Base-by-base conservation (phyloP, 2,888 invertebrate genomes). In the Hypena proboscidalis region DNA sequence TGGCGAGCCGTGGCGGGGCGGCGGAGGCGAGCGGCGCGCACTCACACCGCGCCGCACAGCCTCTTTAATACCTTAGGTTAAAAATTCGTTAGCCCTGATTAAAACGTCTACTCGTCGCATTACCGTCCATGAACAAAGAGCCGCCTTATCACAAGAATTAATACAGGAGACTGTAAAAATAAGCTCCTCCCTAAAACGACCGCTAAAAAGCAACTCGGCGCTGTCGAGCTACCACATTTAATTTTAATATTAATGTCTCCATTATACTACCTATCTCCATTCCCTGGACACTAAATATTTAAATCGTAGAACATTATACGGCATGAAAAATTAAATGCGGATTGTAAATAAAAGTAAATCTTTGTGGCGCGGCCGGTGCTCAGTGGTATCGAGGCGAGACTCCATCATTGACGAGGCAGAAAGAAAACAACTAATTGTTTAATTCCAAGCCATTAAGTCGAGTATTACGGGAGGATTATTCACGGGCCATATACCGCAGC, bases 361-460 rank as follows among this genome's bases (percentile, higher is more conserved):
- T 48, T 54, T 57, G 41, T 42, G 48, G 45, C 58, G 45, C 58
- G 8, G 41, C 27, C 15, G 55, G 60, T 61, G 68, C 59, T 59
- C 56, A 58, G 58, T 70, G 58, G 71, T 69, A 67, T 60, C 65
- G 38, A 55, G 47, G 58, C 63, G 61, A 59, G 63, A 68, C 74
- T 84, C 67, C 74, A 79, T 81, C 81, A 83, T 80, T 82, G 85
- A 77, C 83, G 83, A 83, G 75, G 84, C 83, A 83, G 80, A 89
- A 86, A 85, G 82, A 88, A 89, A 87, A 85, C 83, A 87, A 86
- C 84, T 88, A 88, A 88, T 90, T 89, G 86, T 87, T 89, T 84
- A 88, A 87, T 88, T 90, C 89, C 89, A 78, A 83, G 69, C 86
- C 88, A 90, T 90, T 89, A 86, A 83, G 72, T 83, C 74, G 80